Evolutionary conservation across 2,888 invertebrate species (phyloP).

Genomic region (Mamestra brassicae): DNA sequence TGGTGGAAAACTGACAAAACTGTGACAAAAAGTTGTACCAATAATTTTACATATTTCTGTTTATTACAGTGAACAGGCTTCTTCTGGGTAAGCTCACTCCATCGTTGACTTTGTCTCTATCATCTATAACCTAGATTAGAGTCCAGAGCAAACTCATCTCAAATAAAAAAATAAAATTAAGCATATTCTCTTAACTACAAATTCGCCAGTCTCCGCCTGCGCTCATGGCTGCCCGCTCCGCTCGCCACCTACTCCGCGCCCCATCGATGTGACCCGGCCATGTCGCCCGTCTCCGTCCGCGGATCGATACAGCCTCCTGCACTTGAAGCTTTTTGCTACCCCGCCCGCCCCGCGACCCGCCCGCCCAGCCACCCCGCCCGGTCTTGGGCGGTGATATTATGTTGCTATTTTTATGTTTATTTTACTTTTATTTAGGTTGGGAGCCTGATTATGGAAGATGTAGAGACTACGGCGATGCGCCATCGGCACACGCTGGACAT

Average conservation of each 20-base stretch:
- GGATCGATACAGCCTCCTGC: conserved; percentile 90
- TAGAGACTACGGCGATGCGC: neutral
- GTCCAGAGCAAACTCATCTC: no score
- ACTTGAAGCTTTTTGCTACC: conserved; percentile 88
- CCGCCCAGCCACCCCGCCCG: conserved; percentile 66
- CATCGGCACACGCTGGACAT: neutral
- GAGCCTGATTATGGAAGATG: conserved; percentile 51
- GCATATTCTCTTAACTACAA: no score
- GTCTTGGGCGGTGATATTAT: conserved; percentile 77
- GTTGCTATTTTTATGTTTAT: conserved; percentile 85
- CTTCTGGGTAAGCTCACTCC: no score
- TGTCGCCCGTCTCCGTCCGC: conserved; percentile 85
- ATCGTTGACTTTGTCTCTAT: no score
- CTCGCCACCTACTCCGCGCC: conserved; percentile 45
- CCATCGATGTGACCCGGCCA: conserved; percentile 86
- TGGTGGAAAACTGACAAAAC: no score
- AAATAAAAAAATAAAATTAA: no score
- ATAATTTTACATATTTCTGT: no score
- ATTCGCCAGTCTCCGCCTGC: neutral
- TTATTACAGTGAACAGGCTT: no score
- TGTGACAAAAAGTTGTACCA: no score
- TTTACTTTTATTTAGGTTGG: conserved; percentile 75
- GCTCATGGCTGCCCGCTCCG: conserved; percentile 61
- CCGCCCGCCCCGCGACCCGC: conserved; percentile 59
- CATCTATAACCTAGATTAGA: no score